Evolutionary conservation across 2,888 invertebrate genomes (phyloP).

Genomic region (Callyntrura guangdongensis): DNA sequence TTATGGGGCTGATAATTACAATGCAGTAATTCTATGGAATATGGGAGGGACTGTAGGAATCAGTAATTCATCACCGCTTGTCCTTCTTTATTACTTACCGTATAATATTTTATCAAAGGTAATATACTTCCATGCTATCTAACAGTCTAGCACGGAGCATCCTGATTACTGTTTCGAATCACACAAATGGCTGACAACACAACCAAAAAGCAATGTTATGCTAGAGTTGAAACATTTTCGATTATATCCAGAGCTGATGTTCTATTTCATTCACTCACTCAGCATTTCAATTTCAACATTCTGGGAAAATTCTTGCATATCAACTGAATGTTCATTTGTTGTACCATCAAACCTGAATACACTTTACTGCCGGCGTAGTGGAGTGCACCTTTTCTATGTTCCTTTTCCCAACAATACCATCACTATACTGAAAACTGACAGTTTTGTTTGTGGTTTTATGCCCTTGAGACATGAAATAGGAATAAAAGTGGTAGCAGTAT

Average conservation of each 20-base stretch:
- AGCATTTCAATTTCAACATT: not conserved
- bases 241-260: not conserved
- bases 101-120: too few species aligned
- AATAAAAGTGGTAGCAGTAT: constrained; percentile 54
- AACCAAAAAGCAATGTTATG: not conserved
- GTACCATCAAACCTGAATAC: not conserved
- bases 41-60: too few species aligned
- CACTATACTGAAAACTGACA: constrained; percentile 68
- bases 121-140: too few species aligned
- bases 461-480: constrained; percentile 75
- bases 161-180: not conserved
- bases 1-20: too few species aligned
- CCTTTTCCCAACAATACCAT: not conserved
- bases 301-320: constrained; percentile 5
- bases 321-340: not conserved
- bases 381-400: constrained; percentile 36
- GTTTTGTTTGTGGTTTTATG: constrained; percentile 66
- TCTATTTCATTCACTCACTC: not conserved
- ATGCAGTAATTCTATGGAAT: too few species aligned
- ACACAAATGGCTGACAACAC: constrained; percentile 12
- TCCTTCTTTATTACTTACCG: too few species aligned
- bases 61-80: too few species aligned
- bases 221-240: not conserved
- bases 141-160: too few species aligned
- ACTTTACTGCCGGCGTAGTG: not conserved